phyloP scores from a whole-genome alignment of 2,797 vertebrate genomes.

The Remorina albescens region DNA sequence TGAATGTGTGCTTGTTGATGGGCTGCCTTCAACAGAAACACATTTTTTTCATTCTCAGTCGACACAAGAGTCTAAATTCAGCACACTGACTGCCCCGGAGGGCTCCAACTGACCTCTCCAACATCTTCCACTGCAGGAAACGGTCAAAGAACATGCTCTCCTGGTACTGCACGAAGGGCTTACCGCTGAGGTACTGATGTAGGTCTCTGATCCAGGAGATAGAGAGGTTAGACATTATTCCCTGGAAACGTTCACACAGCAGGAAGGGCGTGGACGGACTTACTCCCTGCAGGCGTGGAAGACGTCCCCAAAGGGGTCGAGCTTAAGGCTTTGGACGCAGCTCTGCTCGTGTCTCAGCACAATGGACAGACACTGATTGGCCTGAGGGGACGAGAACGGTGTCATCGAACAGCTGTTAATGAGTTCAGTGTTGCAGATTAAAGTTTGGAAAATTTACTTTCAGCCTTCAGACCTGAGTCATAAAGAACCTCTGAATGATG shows the following conservation, averaged over 20 bases:
- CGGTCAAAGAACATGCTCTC: conserved; percentile 87
- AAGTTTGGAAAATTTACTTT: too few relatives aligned
- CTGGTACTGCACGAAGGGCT: conserved; percentile 84
- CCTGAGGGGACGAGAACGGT: conserved; percentile 69
- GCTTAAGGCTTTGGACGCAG: conserved; percentile 75
- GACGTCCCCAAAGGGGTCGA: conserved; percentile 76
- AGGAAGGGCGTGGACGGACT: conserved; percentile 45
- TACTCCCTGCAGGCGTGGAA: conserved; percentile 84
- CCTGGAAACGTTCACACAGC: not conserved
- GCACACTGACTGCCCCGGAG: too few relatives aligned
- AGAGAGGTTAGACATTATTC: conserved; percentile 4
- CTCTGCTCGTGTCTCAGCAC: conserved; percentile 59
- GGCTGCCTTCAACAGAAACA: conserved; percentile 79
- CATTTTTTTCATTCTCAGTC: too few relatives aligned
- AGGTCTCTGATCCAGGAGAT: conserved; percentile 68
- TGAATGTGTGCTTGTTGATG: conserved; percentile 85
- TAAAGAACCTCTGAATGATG: conserved; percentile 83
- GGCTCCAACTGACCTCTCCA: conserved; percentile 88
- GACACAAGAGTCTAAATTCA: too few relatives aligned
- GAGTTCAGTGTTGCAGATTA: too few relatives aligned
- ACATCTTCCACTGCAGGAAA: conserved; percentile 88
- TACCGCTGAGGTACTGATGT: conserved; percentile 74
- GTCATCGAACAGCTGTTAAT: too few relatives aligned
- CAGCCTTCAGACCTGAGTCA: conserved; percentile 72
- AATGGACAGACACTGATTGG: conserved; percentile 71